A percentile compares a stretch with the other conserved stretches of the same genome.
Conservation (phyloP, 2,113 vertebrate species). For the Chaetodon auriga region DNA sequence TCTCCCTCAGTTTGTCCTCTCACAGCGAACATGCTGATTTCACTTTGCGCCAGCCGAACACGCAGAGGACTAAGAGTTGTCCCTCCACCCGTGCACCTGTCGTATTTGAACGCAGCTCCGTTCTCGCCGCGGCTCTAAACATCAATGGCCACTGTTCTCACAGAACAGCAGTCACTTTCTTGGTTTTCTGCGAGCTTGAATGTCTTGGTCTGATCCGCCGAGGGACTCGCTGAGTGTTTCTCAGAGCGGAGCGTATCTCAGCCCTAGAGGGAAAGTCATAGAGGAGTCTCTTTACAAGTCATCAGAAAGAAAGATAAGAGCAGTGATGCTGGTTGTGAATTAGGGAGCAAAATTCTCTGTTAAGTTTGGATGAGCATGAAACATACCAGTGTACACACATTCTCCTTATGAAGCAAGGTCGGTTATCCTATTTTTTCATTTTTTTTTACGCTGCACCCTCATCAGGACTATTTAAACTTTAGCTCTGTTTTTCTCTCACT, state of each 20-base stretch:
- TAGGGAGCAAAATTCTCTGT: neutral
- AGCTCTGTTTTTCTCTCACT: neutral
- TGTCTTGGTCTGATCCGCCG: constrained; percentile 44
- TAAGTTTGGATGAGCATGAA: neutral
- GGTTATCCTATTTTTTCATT: neutral
- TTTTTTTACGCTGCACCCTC: neutral
- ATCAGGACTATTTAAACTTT: neutral
- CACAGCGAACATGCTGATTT: constrained; percentile 7
- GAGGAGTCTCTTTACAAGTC: constrained; percentile 34
- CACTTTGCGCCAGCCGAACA: constrained; percentile 44
- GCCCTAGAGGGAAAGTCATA: constrained; percentile 33
- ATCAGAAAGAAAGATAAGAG: constrained; percentile 18
- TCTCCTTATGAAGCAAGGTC: neutral
- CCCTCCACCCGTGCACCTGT: constrained; percentile 49
- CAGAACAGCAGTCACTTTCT: constrained; percentile 39
- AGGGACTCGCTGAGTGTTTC: constrained; percentile 41
- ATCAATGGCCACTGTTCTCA: constrained; percentile 55
- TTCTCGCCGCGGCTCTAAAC: constrained; percentile 37
- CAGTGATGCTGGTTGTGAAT: constrained; percentile 22
- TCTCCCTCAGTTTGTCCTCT: constrained; percentile 7
- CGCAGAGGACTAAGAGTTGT: constrained; percentile 41
- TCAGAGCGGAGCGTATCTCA: constrained; percentile 37
- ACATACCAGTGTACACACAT: neutral
- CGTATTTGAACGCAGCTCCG: constrained; percentile 47
- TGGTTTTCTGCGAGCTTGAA: constrained; percentile 7